Percentiles rank a stretch among this genome's conserved stretches.
These are phyloP conservation scores for Euclidia mi DNA, from an alignment of 2,888 invertebrate species.

Conservation along the genomic window DNA sequence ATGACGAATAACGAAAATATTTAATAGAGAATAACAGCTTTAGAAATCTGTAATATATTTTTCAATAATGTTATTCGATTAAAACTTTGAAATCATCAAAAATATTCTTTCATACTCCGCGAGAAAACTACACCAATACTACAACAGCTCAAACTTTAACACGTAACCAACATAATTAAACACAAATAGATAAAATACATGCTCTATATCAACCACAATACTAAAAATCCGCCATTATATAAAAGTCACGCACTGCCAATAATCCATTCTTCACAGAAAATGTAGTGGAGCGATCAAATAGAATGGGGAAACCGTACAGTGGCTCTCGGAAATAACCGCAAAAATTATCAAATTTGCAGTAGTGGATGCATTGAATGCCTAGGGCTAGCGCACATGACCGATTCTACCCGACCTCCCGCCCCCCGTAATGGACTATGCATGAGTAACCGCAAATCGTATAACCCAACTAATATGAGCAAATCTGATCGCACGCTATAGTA, in stretches of 20 bases:
- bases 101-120: too few relatives aligned
- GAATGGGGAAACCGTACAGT: constrained; percentile 45
- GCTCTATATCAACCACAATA: too few relatives aligned
- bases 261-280: constrained; percentile 46
- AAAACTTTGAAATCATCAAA: too few relatives aligned
- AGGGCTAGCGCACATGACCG: constrained; percentile 52
- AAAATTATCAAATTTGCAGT: constrained; percentile 61
- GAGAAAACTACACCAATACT: too few relatives aligned
- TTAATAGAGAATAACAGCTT: too few relatives aligned
- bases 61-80: too few relatives aligned
- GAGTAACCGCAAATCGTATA: constrained; percentile 51
- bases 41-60: too few relatives aligned
- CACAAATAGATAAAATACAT: too few relatives aligned
- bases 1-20: too few relatives aligned
- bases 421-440: constrained; percentile 52
- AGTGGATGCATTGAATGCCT: constrained; percentile 56
- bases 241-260: constrained; percentile 39
- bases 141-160: too few relatives aligned
- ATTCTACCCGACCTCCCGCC: constrained; percentile 38
- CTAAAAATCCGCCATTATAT: constrained; percentile 4
- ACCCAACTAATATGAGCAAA: constrained; percentile 43
- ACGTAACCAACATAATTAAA: too few relatives aligned
- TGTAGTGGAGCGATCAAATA: constrained; percentile 38
- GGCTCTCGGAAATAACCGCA: constrained; percentile 55
- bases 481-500: constrained; percentile 33